Evolutionary conservation across 1,140 invertebrate genomes (phyloP).

Genomic region (Dolichoris vasculosae): DNA sequence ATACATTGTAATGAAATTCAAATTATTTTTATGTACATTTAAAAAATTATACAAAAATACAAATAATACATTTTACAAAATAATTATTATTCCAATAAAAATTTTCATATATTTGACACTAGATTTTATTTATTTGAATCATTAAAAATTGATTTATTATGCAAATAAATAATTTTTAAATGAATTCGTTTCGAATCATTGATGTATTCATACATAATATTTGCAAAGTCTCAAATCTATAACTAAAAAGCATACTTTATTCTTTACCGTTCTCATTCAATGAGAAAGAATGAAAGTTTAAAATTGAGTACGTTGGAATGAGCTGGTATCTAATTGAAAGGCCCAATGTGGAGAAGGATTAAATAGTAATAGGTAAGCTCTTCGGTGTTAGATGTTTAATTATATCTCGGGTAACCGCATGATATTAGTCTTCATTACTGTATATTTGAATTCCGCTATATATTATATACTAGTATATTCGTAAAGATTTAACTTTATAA

Average conservation of each 20-base stretch:
- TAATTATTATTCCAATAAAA: too few relatives aligned
- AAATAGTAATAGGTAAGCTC: conserved; percentile 12
- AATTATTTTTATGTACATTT: too few relatives aligned
- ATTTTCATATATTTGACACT: too few relatives aligned
- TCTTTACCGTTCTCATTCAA: too few relatives aligned
- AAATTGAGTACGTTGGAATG: neutral
- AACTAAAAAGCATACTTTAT: too few relatives aligned
- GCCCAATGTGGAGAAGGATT: neutral
- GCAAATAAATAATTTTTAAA: neutral
- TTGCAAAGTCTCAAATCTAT: too few relatives aligned
- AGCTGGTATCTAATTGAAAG: conserved; percentile 23
- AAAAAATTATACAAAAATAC: too few relatives aligned
- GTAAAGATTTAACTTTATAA: neutral
- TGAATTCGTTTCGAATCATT: neutral
- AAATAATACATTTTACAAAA: too few relatives aligned
- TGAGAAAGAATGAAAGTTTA: neutral
- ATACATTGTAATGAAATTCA: too few relatives aligned
- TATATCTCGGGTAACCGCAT: conserved; percentile 35
- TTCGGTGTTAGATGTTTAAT: conserved; percentile 39
- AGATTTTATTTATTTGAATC: too few relatives aligned
- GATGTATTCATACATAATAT: too few relatives aligned
- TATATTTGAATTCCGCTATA: conserved; percentile 9
- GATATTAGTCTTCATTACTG: conserved; percentile 6
- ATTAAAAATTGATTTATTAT: neutral
- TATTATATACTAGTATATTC: neutral